These are phyloP conservation scores for Cordylochernes scorpioides DNA, from an alignment of 2,888 invertebrate genomes.

Conservation along the genomic window DNA sequence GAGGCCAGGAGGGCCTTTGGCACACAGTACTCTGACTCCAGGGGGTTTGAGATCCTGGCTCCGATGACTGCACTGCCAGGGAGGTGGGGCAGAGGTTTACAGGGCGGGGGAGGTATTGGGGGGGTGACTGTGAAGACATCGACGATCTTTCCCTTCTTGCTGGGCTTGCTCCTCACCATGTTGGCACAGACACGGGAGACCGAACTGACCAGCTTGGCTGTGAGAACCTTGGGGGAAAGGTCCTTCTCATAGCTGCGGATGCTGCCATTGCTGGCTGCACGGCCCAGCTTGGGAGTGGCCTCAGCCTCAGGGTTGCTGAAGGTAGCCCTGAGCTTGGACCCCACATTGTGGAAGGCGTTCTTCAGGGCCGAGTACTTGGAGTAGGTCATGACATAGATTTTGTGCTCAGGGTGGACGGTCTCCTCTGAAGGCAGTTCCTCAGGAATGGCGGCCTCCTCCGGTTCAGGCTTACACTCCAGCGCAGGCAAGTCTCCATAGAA, in stretches of 20 bases:
- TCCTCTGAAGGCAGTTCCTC: conserved; percentile 27
- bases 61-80: conserved; percentile 47
- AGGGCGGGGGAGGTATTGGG: conserved; percentile 6
- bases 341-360: conserved; percentile 18
- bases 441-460: too few species aligned
- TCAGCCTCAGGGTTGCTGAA: neutral
- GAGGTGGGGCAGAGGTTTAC: conserved; percentile 8
- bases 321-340: conserved; percentile 11
- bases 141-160: conserved; percentile 16
- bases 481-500: conserved; percentile 18
- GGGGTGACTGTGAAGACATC: conserved; percentile 9
- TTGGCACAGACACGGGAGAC: conserved; percentile 21
- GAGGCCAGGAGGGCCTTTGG: conserved; percentile 37
- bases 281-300: neutral
- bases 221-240: conserved; percentile 9
- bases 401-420: conserved; percentile 40
- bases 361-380: conserved; percentile 18
- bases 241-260: conserved; percentile 11
- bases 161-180: conserved; percentile 20
- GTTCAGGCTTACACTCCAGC: conserved; percentile 18
- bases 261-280: conserved; percentile 7
- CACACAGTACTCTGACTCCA: conserved; percentile 47
- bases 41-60: conserved; percentile 43
- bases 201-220: conserved; percentile 17
- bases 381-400: conserved; percentile 38